Conservation (phyloP, 2,888 invertebrate species). For the Anthoptus insignis region DNA sequence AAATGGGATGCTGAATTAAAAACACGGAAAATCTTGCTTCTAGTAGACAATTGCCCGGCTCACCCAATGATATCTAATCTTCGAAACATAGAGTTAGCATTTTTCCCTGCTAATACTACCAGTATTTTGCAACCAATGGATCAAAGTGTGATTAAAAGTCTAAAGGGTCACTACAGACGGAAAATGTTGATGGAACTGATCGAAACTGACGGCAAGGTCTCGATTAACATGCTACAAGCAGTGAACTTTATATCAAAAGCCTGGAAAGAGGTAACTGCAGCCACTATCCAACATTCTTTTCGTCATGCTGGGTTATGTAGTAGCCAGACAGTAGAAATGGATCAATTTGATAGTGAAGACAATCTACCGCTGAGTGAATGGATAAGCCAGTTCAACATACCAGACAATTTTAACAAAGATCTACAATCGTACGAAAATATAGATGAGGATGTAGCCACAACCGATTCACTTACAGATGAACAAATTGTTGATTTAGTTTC, state of each 20-base stretch:
- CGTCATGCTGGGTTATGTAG: slow-evolving; percentile 42
- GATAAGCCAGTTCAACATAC: no score
- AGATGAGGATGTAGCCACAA: no score
- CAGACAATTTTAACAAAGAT: no score
- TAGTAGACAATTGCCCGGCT: slow-evolving; percentile 51
- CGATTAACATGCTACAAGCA: slow-evolving; percentile 53
- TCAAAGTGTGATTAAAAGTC: slow-evolving; percentile 52
- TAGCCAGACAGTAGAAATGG: no score
- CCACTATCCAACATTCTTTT: slow-evolving; percentile 49
- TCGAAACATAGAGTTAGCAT: slow-evolving; percentile 54
- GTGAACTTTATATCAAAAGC: slow-evolving; percentile 48
- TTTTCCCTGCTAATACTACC: slow-evolving; percentile 56
- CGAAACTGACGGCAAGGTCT: slow-evolving; percentile 50
- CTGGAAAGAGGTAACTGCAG: slow-evolving; percentile 47
- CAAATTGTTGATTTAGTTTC: no score
- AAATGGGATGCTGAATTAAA: slow-evolving; percentile 51
- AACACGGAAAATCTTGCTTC: slow-evolving; percentile 52
- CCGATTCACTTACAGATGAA: no score
- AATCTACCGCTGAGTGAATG: no score
- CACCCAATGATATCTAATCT: slow-evolving; percentile 51
- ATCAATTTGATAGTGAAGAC: no score
- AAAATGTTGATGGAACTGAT: slow-evolving; percentile 51
- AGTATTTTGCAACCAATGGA: slow-evolving; percentile 55
- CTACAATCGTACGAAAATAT: no score
- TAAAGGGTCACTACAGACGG: slow-evolving; percentile 52